A percentile compares a stretch with the other conserved stretches of the same genome.
Evolutionary conservation across 2,113 vertebrate genomes (phyloP).

Genomic region (Neogale vison): DNA sequence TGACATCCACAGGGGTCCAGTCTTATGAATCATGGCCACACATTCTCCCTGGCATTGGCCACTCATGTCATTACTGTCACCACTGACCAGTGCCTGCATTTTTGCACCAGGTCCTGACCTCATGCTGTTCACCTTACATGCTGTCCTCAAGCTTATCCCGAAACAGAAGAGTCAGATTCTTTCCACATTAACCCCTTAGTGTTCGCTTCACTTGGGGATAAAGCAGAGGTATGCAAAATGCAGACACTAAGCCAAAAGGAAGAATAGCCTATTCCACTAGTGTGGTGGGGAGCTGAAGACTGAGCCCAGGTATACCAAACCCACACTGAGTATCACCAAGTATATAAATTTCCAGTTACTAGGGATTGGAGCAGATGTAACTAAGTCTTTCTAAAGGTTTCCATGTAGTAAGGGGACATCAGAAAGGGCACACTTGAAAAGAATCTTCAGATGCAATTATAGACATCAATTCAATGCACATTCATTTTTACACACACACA

Average conservation of each 20-base stretch:
- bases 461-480: background rate
- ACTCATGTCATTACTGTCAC: fast-evolving
- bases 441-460: background rate
- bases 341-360: background rate
- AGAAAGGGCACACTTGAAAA: background rate
- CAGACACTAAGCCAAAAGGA: background rate
- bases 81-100: background rate
- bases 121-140: fast-evolving
- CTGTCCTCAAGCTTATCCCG: background rate
- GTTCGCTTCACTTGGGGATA: background rate
- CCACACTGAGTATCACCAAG: fast-evolving
- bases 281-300: background rate
- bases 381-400: background rate
- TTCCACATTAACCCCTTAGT: fast-evolving
- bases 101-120: background rate
- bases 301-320: background rate
- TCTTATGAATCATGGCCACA: fast-evolving
- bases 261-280: no score
- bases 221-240: background rate
- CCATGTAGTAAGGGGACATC: background rate
- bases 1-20: no score
- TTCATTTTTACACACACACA: fast-evolving
- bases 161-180: background rate
- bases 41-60: background rate
- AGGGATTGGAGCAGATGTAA: background rate